A percentile compares a stretch with the other conserved stretches of the same genome.
Evolutionary conservation across 2,113 vertebrate species (phyloP).

Genomic region (Colaptes auratus): DNA sequence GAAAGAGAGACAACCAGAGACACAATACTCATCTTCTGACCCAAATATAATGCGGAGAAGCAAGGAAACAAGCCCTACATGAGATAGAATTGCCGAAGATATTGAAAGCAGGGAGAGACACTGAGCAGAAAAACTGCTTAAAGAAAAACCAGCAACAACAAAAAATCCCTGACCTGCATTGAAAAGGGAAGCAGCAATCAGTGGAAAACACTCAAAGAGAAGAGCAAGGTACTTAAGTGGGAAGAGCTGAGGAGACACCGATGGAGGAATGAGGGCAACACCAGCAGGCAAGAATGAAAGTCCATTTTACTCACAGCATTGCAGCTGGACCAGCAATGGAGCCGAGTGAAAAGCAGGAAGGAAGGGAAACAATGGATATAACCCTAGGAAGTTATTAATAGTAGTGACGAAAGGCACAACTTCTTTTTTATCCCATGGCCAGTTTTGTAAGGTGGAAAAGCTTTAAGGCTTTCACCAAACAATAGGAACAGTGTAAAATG

Average conservation of each 20-base stretch:
- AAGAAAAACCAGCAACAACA: not conserved
- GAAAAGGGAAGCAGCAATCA: conserved; percentile 12
- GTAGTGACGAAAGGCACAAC: not conserved
- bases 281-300: not conserved
- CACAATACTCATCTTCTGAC: not conserved
- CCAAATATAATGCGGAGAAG: not conserved
- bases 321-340: conserved; percentile 32
- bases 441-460: not conserved
- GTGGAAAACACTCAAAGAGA: conserved; percentile 22
- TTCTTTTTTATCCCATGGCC: not conserved
- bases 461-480: not conserved
- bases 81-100: not conserved
- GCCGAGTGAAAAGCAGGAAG: conserved; percentile 49
- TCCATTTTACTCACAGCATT: not conserved
- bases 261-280: not conserved
- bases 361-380: conserved; percentile 59
- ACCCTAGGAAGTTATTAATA: conserved; percentile 55
- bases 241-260: not conserved
- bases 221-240: not conserved
- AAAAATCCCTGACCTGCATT: conserved; percentile 28
- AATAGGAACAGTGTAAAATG: not conserved
- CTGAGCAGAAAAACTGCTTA: not conserved
- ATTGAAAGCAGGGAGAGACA: not conserved
- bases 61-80: not conserved
- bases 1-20: not conserved